Percentiles rank a stretch among this genome's conserved stretches.
Evolutionary conservation across 2,113 vertebrate species (phyloP).

Genomic region (Ailurus styani): DNA sequence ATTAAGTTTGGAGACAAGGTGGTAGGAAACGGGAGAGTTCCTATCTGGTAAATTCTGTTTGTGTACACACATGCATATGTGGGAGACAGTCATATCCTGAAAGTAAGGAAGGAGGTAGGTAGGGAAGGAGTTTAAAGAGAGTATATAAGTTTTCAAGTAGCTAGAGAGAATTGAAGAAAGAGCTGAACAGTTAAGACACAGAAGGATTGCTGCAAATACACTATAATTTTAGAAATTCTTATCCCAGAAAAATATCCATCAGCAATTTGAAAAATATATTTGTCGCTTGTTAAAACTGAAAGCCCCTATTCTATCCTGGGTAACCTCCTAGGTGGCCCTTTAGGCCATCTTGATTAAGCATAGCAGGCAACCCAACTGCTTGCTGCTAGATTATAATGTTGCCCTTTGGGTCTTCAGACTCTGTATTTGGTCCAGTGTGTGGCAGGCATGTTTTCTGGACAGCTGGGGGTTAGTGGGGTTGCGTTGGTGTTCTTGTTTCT

Average conservation of each 20-base stretch:
- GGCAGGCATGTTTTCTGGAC: neutral
- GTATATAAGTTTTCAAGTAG: slow-evolving; percentile 15
- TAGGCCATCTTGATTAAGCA: neutral
- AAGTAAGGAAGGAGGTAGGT: neutral
- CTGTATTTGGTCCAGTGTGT: neutral
- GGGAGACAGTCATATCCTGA: neutral
- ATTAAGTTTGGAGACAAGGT: neutral
- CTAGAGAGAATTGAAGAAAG: neutral
- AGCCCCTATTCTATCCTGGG: neutral
- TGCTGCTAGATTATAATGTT: neutral
- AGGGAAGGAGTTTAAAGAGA: neutral
- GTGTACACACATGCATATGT: neutral
- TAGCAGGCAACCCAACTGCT: neutral
- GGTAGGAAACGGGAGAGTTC: neutral
- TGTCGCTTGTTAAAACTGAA: slow-evolving; percentile 26
- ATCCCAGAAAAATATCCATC: neutral
- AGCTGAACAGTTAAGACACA: neutral
- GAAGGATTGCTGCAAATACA: neutral
- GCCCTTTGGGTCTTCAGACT: neutral
- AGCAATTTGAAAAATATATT: slow-evolving; percentile 27
- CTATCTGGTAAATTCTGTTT: neutral
- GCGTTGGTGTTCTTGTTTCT: neutral
- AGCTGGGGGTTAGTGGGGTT: neutral
- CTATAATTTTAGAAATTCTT: slow-evolving; percentile 12
- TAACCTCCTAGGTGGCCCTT: neutral